A percentile compares a stretch with the other conserved stretches of the same genome.
phyloP scores from a whole-genome alignment of 2,113 vertebrate species.

The Theropithecus gelada region DNA sequence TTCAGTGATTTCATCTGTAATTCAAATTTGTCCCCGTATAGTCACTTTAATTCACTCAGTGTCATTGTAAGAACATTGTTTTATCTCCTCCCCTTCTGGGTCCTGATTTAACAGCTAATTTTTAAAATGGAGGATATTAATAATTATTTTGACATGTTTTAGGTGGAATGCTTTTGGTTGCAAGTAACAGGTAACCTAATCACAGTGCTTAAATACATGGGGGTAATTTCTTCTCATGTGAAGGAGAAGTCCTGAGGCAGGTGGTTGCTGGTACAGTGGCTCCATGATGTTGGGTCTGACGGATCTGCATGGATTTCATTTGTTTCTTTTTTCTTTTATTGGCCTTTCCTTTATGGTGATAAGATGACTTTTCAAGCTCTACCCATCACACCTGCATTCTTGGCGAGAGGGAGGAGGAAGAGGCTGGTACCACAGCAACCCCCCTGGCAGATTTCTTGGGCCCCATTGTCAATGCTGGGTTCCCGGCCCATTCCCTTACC shows the following conservation, averaged over 20 bases:
- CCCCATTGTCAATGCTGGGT: neutral
- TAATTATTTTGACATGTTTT: neutral
- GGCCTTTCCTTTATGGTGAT: neutral
- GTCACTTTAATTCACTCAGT: neutral
- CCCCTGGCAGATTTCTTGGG: neutral
- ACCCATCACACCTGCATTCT: neutral
- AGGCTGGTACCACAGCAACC: neutral
- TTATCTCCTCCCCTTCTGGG: neutral
- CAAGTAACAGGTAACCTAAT: neutral
- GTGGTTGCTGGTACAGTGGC: rapidly evolving
- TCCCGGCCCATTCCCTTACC: neutral
- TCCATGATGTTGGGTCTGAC: neutral
- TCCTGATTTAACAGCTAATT: neutral
- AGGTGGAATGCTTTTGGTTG: neutral
- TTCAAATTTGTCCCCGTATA: neutral
- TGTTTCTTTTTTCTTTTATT: neutral
- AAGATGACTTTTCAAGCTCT: neutral
- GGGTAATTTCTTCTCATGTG: neutral
- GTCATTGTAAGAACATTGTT: neutral
- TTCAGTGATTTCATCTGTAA: neutral
- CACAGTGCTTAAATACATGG: neutral
- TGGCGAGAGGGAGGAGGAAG: neutral
- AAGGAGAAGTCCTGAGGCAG: neutral
- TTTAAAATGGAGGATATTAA: neutral
- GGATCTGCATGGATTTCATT: neutral